Conservation (phyloP, 2,797 vertebrate species). For the Argya squamiceps region DNA sequence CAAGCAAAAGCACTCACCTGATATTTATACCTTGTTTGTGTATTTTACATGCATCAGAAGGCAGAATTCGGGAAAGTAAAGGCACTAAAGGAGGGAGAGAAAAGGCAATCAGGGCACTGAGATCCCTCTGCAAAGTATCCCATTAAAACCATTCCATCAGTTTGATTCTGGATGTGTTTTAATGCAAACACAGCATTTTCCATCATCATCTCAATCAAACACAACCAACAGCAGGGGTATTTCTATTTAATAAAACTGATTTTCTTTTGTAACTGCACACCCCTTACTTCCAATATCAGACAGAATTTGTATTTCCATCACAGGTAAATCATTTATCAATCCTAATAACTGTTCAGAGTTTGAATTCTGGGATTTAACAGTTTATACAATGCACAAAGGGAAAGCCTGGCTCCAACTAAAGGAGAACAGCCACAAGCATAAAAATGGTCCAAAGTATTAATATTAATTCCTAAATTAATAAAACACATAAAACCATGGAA, state of each 20-base stretch:
- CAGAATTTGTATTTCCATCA: not conserved
- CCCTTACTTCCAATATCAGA: not conserved
- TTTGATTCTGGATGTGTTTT: not conserved
- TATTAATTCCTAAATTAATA: not conserved
- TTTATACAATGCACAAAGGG: not conserved
- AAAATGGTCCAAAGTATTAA: not conserved
- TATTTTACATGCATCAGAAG: constrained; percentile 99
- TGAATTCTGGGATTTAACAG: not conserved
- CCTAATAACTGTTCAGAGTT: not conserved
- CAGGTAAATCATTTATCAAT: not conserved
- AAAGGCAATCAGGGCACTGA: not conserved
- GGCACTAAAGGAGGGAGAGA: constrained; percentile 85
- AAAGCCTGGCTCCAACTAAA: not conserved
- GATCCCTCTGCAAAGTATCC: not conserved
- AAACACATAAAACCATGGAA: not conserved
- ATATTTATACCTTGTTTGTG: constrained; percentile 99
- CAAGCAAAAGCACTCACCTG: constrained; percentile 80
- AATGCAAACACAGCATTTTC: not conserved
- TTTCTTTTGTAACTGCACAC: not conserved
- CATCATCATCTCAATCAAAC: not conserved
- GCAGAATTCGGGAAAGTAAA: constrained; percentile 98
- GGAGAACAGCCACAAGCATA: not conserved
- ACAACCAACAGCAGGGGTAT: not conserved
- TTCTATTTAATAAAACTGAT: not conserved
- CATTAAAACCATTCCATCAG: not conserved